Evolutionary conservation across 2,797 vertebrate genomes (phyloP).

Genomic region (Hoplostethus mediterraneus): DNA sequence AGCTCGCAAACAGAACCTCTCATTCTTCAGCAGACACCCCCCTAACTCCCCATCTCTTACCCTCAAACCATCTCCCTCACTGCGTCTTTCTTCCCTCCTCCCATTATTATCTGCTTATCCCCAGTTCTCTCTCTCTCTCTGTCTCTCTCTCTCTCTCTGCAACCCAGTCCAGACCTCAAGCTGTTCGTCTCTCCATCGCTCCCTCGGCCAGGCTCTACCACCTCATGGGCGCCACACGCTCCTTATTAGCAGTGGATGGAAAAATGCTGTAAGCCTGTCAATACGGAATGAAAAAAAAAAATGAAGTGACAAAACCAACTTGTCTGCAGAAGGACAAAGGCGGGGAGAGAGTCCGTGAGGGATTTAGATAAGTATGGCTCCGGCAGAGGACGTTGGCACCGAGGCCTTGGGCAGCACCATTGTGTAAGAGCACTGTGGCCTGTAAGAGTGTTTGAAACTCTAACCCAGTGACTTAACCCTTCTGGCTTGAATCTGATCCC

Average conservation of each 20-base stretch:
- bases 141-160: too few species aligned
- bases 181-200: conserved; percentile 5
- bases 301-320: neutral
- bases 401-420: conserved; percentile 41
- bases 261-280: neutral
- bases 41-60: conserved; percentile 32
- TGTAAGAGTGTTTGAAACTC: conserved; percentile 75
- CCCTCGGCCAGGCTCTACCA: too few species aligned
- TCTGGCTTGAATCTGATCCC: conserved; percentile 75
- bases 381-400: conserved; percentile 34
- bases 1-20: conserved; percentile 65
- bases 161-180: conserved; percentile 9
- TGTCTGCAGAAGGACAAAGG: conserved; percentile 11
- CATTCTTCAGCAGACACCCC: conserved; percentile 64
- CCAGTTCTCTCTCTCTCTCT: conserved; percentile 26
- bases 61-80: conserved; percentile 20
- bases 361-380: conserved; percentile 6
- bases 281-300: neutral
- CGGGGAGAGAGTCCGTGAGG: conserved; percentile 7
- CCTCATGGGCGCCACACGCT: conserved; percentile 6
- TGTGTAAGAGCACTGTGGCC: conserved; percentile 62
- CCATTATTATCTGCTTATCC: conserved; percentile 35
- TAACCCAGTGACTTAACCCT: conserved; percentile 78
- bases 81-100: conserved; percentile 20
- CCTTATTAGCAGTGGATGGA: neutral